These are phyloP conservation scores for Therioaphis trifolii DNA, from an alignment of 2,888 invertebrate genomes.

Conservation along the genomic window DNA sequence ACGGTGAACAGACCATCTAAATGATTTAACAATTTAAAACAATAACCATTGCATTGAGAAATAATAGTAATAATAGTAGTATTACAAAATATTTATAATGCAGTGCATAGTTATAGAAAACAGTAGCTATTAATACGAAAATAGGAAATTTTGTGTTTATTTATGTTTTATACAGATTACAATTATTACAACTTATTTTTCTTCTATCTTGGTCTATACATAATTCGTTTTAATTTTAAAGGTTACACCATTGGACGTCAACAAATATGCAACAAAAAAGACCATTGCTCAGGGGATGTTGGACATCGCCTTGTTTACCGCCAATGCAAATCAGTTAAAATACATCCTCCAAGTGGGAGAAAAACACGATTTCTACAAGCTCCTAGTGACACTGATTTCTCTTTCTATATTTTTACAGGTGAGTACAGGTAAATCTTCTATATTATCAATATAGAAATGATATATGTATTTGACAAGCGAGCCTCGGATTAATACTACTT, in stretches of 20 bases:
- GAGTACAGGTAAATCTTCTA: slow-evolving; percentile 65
- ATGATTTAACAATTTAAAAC: too few species aligned
- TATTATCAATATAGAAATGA: too few species aligned
- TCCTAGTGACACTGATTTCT: slow-evolving; percentile 83
- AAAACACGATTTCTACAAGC: slow-evolving; percentile 85
- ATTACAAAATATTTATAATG: too few species aligned
- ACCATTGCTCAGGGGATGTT: slow-evolving; percentile 92
- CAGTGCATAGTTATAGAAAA: too few species aligned
- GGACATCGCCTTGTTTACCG: slow-evolving; percentile 87
- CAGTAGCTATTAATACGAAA: too few species aligned
- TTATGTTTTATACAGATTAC: too few species aligned
- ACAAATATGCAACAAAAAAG: slow-evolving; percentile 91
- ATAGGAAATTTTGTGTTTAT: too few species aligned
- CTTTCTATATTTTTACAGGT: slow-evolving; percentile 89
- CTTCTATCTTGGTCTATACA: not conserved
- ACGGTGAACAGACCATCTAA: too few species aligned
- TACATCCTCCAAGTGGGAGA: slow-evolving; percentile 87
- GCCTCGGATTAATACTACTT: too few species aligned
- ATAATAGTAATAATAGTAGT: too few species aligned
- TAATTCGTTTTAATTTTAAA: slow-evolving; percentile 66
- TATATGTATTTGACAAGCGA: too few species aligned
- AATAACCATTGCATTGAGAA: too few species aligned
- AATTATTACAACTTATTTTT: not conserved
- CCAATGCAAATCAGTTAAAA: slow-evolving; percentile 89
- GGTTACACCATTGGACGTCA: slow-evolving; percentile 80